Evolutionary conservation across 2,888 invertebrate genomes (phyloP), one percentile per base, ranked within the genome.

Genomic region (Boloria selene): DNA sequence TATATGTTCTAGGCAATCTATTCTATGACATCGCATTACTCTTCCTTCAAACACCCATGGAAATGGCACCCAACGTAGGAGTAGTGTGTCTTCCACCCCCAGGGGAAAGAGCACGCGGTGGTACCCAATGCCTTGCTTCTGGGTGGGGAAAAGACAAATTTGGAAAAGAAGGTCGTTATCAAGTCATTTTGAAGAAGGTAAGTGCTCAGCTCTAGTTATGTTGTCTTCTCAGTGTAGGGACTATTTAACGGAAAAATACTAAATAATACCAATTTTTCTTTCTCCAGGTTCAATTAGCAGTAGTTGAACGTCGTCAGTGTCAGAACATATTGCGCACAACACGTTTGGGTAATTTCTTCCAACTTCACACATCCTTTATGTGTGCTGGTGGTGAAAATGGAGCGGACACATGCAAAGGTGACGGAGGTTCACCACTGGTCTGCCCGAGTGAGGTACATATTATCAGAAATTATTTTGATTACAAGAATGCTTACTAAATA

Each of bases 391-490:
- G 96, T 0, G 95, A 95, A 75, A 75, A 85, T 0, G 95, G 94
- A 18, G 94, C 93, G 72, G 96, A 96, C 74, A 95, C 96, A 0
- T 96, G 97, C 87, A 94, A 94, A 78, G 95, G 93, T 3, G 97
- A 97, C 79, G 97, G 97, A 0, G 97, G 97, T 0, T 95, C 96
- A 31, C 96, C 97, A 0, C 86, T 97, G 13, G 95, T 96, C 0
- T 97, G 97, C 72, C 95, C 96, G 0, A 86, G 95, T 60, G 86
- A 87, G 71, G 93, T 93, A 45, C 10, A 10, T 38, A 38, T 16
- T n/a, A 38, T 10, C 31, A 38, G 0, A 38, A 10, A 38, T 38
- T 38, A 38, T 38, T 38, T 38, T 38, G 10, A 38, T 38, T 38
- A n/a, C n/a, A n/a, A n/a, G n/a, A n/a, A n/a, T n/a, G n/a, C n/a